Percentiles rank a stretch among this genome's conserved stretches.
phyloP scores from a whole-genome alignment of 2,888 invertebrate genomes.

The Theristus sp. region DNA sequence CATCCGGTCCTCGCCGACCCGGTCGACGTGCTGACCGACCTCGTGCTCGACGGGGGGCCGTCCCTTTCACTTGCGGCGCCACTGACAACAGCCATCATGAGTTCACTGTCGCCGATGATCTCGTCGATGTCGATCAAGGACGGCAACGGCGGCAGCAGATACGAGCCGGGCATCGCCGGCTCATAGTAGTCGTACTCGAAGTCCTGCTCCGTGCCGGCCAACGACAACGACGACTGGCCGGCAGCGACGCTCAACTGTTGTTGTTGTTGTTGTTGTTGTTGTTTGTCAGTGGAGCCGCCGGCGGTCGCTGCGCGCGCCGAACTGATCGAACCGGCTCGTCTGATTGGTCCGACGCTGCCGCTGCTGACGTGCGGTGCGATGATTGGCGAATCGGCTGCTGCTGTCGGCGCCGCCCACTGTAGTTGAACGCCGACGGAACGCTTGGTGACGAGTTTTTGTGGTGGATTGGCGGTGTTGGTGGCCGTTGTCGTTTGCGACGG shows the following conservation, averaged over 20 bases:
- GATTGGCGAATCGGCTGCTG: background rate
- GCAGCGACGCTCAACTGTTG: too few relatives aligned
- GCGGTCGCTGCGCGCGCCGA: too few relatives aligned
- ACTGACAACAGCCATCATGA: too few relatives aligned
- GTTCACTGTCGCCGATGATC: slow-evolving; percentile 4
- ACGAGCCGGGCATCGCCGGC: slow-evolving; percentile 1
- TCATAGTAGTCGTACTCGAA: slow-evolving; percentile 5
- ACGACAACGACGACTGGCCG: background rate
- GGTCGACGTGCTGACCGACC: background rate
- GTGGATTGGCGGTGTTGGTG: background rate
- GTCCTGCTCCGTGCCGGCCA: slow-evolving; percentile 3
- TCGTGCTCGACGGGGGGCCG: background rate
- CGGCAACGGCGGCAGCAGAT: background rate
- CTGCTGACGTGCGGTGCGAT: background rate
- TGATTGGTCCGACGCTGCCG: background rate
- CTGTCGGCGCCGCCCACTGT: background rate
- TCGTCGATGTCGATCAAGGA: slow-evolving; percentile 2
- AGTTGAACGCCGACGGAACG: background rate
- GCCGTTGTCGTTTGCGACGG: too few relatives aligned
- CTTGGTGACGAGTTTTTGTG: background rate
- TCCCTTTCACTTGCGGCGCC: background rate
- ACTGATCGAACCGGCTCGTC: too few relatives aligned
- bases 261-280: too few relatives aligned
- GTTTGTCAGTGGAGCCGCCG: too few relatives aligned
- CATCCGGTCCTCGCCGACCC: background rate